Evolutionary conservation across 1,140 invertebrate species (phyloP).

Genomic region (Pseudomyrmex concolor): DNA sequence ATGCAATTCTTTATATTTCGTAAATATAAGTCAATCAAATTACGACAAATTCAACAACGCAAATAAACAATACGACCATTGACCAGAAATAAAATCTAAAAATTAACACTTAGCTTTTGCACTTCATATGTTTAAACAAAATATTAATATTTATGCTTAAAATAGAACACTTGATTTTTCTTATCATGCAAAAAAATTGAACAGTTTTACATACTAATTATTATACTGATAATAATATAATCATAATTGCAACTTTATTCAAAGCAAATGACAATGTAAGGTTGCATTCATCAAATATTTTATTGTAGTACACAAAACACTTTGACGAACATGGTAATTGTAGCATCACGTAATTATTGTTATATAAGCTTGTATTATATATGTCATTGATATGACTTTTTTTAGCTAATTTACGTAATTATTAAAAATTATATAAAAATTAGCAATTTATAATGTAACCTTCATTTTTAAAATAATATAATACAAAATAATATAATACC

Average conservation of each 20-base stretch:
- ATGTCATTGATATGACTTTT: not conserved
- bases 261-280: not conserved
- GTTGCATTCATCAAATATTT: slow-evolving; percentile 1
- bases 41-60: not conserved
- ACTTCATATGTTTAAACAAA: too few relatives aligned
- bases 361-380: not conserved
- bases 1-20: not conserved
- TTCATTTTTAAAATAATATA: too few relatives aligned
- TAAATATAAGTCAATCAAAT: not conserved
- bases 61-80: not conserved
- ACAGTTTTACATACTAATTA: not conserved
- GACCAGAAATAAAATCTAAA: not conserved
- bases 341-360: slow-evolving; percentile 8
- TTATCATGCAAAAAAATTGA: not conserved
- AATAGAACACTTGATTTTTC: not conserved
- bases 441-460: too few relatives aligned
- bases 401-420: too few relatives aligned
- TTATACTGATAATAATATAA: slow-evolving; percentile 9
- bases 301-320: not conserved
- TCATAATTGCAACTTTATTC: not conserved
- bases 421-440: too few relatives aligned
- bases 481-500: too few relatives aligned
- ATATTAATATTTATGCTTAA: not conserved
- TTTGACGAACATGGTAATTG: slow-evolving; percentile 9
- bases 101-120: not conserved